phyloP scores from a whole-genome alignment of 1,140 invertebrate species.

The Maconellicoccus hirsutus region DNA sequence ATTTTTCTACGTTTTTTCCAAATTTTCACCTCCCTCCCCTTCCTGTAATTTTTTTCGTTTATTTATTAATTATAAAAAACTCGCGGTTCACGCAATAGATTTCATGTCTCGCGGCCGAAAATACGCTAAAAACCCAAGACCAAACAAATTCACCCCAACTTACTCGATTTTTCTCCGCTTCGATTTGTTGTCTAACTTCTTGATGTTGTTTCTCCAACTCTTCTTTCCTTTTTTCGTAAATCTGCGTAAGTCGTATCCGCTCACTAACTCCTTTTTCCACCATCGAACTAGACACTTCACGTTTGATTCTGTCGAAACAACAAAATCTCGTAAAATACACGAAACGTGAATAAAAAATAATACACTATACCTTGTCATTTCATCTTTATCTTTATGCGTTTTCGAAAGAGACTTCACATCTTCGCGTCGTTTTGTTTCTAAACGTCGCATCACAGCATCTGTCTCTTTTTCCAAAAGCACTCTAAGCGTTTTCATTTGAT shows the following conservation, averaged over 20 bases:
- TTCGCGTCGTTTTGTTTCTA: conserved; percentile 67
- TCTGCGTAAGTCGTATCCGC: conserved; percentile 56
- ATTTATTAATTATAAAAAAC: too few species aligned
- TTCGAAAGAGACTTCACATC: conserved; percentile 74
- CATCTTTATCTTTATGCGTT: conserved; percentile 76
- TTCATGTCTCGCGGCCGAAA: too few species aligned
- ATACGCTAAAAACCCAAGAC: too few species aligned
- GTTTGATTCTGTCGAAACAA: conserved; percentile 46
- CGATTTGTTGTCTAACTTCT: conserved; percentile 51
- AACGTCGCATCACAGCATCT: conserved; percentile 66
- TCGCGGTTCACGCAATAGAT: too few species aligned
- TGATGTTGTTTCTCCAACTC: conserved; percentile 66
- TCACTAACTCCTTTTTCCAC: conserved; percentile 74
- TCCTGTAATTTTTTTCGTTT: too few species aligned
- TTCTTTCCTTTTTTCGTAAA: conserved; percentile 60
- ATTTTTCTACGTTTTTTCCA: too few species aligned
- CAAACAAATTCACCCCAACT: conserved; percentile 1
- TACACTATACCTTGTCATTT: conserved; percentile 53
- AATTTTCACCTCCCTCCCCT: too few species aligned
- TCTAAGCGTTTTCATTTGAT: conserved; percentile 60
- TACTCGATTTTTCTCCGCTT: conserved; percentile 59
- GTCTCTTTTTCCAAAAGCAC: conserved; percentile 60
- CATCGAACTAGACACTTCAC: conserved; percentile 58
- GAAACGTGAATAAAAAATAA: background rate
- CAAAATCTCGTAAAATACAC: background rate